Base-by-base conservation (phyloP, 92 coral and sea anemone genomes). In the Porites rus region DNA sequence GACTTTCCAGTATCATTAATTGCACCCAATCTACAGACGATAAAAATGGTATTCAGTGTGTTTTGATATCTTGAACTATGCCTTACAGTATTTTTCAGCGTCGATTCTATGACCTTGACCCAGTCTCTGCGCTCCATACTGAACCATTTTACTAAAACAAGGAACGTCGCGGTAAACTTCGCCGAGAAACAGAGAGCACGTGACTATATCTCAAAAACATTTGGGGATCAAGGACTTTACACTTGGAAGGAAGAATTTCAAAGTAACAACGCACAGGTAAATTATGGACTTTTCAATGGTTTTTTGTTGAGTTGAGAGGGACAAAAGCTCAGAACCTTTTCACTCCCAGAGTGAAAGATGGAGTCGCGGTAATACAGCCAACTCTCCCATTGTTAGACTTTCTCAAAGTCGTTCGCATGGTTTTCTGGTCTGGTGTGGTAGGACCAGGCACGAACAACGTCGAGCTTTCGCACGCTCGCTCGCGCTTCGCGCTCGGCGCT, bases 181-280 rank as follows among this genome's bases (percentile, higher is more conserved):
- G 83, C 16, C 13, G 91, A 76, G 14, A 96, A 93, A 88, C 81
- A 84, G 66, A 83, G 56, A 64, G 97, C 90, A 60, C 93, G 98
- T 53, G 88, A 90, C 62, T 96, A 71, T 77, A 90, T 96, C 88
- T 77, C 75, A 64, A 83, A 82, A 20, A 80, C 88, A 11, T 95
- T 95, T 72, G 78, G 43, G 43, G 88, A 89, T 62, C 82, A 89
- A 16, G 97, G 96, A 46, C 91, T 96, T 75, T 81, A 86, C 79
- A 94, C 96, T 53, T 96, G 98, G 98, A 81, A 92, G 16, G 96
- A 96, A 75, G 87, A 83, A 67, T 89, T 96, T 65, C 73, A 80
- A 31, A 82, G 89, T 69, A 92, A 80, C 74, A 69, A 83, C 19
- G 69, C 75, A 1, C 11, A 86, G 78, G 93, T 85, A 73, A 61